phyloP scores from a whole-genome alignment of 1,140 invertebrate species.

The Magallana ariakensis region DNA sequence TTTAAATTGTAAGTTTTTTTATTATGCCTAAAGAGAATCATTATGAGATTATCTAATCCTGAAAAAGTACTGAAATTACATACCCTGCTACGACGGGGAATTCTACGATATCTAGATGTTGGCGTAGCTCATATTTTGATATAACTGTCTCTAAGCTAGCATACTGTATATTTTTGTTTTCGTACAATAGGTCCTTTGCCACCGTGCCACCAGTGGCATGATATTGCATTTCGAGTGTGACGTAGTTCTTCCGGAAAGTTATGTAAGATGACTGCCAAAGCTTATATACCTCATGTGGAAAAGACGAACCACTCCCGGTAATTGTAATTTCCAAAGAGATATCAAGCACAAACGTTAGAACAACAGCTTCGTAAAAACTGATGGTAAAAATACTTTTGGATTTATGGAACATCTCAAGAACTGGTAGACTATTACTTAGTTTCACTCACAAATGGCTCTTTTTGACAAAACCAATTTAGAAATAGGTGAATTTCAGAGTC shows the following conservation, averaged over 20 bases:
- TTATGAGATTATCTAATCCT: no score
- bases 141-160: background rate
- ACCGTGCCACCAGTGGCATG: background rate
- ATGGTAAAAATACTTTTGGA: background rate
- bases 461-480: no score
- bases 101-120: background rate
- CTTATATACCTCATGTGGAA: constrained; percentile 54
- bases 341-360: background rate
- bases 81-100: background rate
- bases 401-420: background rate
- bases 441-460: background rate
- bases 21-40: no score
- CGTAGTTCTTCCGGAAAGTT: constrained; percentile 33
- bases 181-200: background rate
- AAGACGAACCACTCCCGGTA: constrained; percentile 46
- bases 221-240: background rate
- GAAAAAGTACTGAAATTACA: background rate
- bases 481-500: no score
- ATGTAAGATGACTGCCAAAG: constrained; percentile 47
- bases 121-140: background rate
- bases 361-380: background rate
- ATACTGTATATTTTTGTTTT: background rate
- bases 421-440: background rate
- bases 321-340: background rate
- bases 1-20: no score